A percentile compares a stretch with the other conserved stretches of the same genome.
phyloP scores from a whole-genome alignment of 1,140 invertebrate species.

The Cyclargus thomasi region DNA sequence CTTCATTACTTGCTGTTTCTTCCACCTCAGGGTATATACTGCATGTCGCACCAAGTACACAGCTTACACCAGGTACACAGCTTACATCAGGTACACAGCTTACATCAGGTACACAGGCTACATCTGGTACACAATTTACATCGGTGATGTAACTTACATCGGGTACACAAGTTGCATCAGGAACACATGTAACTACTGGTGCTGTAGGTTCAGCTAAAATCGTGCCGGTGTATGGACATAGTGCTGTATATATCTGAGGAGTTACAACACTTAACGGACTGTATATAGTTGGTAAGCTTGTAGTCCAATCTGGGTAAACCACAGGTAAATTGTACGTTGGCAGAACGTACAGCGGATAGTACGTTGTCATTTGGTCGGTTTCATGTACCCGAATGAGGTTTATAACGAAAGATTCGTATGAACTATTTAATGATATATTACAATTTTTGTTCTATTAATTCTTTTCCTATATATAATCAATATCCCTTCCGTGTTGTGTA shows the following conservation, averaged over 20 bases:
- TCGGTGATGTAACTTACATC: constrained; percentile 21
- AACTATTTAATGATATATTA: not conserved
- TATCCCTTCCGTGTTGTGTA: too few relatives aligned
- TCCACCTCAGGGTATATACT: not conserved
- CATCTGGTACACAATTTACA: constrained; percentile 20
- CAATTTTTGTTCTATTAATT: not conserved
- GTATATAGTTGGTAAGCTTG: constrained; percentile 20
- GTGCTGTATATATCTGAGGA: constrained; percentile 27
- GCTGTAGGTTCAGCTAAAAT: constrained; percentile 23
- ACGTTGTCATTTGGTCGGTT: constrained; percentile 29
- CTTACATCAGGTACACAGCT: constrained; percentile 9
- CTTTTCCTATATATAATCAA: too few relatives aligned
- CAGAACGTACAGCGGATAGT: constrained; percentile 26
- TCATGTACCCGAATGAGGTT: not conserved
- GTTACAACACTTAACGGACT: constrained; percentile 27
- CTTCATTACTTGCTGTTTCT: not conserved
- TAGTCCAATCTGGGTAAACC: constrained; percentile 28
- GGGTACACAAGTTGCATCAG: constrained; percentile 24
- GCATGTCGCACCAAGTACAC: not conserved
- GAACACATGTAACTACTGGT: constrained; percentile 22
- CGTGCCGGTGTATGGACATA: constrained; percentile 30
- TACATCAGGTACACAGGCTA: constrained; percentile 11
- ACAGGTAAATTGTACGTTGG: constrained; percentile 28
- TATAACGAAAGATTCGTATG: not conserved
- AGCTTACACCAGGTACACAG: constrained; percentile 13